These are phyloP conservation scores for Xiphorhynchus elegans DNA, from an alignment of 2,113 vertebrate species.

Conservation along the genomic window DNA sequence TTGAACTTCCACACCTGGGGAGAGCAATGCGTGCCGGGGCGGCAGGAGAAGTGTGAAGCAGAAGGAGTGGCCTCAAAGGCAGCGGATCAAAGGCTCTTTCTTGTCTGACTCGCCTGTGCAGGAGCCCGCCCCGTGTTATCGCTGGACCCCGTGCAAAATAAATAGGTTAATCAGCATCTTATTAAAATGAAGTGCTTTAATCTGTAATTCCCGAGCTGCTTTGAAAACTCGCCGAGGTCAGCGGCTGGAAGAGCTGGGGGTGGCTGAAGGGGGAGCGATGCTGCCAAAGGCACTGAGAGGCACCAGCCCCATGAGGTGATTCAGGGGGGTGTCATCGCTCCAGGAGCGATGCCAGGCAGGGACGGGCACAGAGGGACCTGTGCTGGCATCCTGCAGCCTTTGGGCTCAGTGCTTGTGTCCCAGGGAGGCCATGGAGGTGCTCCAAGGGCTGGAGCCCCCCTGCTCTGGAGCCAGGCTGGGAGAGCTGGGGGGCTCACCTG, in stretches of 20 bases:
- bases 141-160: conserved; percentile 31
- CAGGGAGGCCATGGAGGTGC: accelerated
- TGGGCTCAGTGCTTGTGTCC: not conserved
- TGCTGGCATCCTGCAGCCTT: not conserved
- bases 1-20: conserved; percentile 17
- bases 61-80: conserved; percentile 13
- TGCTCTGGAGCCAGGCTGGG: not conserved
- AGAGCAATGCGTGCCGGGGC: not conserved
- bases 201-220: conserved; percentile 19
- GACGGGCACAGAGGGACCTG: not conserved
- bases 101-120: not conserved
- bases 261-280: not conserved
- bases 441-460: not conserved
- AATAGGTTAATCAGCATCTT: conserved; percentile 56
- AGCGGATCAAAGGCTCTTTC: conserved; percentile 41
- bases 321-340: not conserved
- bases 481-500: not conserved
- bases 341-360: not conserved
- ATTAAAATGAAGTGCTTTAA: conserved; percentile 37
- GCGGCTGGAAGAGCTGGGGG: not conserved
- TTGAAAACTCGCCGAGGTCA: not conserved
- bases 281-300: not conserved
- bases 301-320: accelerated
- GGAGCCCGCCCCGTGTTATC: not conserved
- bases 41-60: not conserved